These are phyloP conservation scores for Apogon talboti DNA, from an alignment of 2,797 vertebrate species.

Conservation along the genomic window DNA sequence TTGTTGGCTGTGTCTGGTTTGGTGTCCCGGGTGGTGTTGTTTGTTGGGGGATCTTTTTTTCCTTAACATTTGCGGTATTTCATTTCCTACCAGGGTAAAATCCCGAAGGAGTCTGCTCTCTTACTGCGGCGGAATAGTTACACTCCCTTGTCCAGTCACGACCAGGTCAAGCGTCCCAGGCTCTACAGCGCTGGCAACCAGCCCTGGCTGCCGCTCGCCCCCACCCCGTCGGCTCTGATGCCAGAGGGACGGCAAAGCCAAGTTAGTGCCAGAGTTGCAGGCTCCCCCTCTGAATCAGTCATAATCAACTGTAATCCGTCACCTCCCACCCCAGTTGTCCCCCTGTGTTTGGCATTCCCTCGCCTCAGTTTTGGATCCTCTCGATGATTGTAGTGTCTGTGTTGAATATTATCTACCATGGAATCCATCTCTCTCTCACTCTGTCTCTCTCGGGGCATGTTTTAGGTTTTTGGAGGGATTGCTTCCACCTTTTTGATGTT, in stretches of 20 bases:
- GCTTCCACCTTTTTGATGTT: slow-evolving; percentile 16
- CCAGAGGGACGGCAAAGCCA: slow-evolving; percentile 89
- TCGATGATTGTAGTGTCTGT: slow-evolving; percentile 49
- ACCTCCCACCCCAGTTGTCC: slow-evolving; percentile 51
- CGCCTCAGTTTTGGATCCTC: slow-evolving; percentile 42
- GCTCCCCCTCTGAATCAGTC: slow-evolving; percentile 52
- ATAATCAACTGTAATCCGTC: slow-evolving; percentile 53
- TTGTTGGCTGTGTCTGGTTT: slow-evolving; percentile 36
- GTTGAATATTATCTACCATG: slow-evolving; percentile 31
- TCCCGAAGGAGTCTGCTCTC: slow-evolving; percentile 84
- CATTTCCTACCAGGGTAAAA: slow-evolving; percentile 85
- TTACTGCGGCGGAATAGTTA: slow-evolving; percentile 96
- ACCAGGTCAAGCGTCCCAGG: slow-evolving; percentile 91
- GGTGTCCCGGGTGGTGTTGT: slow-evolving; percentile 36
- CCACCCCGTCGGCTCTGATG: slow-evolving; percentile 86
- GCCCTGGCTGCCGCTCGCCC: slow-evolving; percentile 87
- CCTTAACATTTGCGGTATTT: slow-evolving; percentile 78
- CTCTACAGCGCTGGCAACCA: slow-evolving; percentile 96
- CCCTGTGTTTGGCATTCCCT: slow-evolving; percentile 59
- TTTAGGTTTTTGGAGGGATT: slow-evolving; percentile 15
- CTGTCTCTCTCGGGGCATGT: slow-evolving; percentile 49
- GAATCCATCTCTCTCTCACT: slow-evolving; percentile 45
- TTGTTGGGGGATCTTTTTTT: slow-evolving; percentile 51
- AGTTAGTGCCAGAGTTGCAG: slow-evolving; percentile 85
- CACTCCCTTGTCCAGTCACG: slow-evolving; percentile 92